Base-by-base conservation (phyloP, 2,888 invertebrate genomes). In the Plemyria rubiginata region DNA sequence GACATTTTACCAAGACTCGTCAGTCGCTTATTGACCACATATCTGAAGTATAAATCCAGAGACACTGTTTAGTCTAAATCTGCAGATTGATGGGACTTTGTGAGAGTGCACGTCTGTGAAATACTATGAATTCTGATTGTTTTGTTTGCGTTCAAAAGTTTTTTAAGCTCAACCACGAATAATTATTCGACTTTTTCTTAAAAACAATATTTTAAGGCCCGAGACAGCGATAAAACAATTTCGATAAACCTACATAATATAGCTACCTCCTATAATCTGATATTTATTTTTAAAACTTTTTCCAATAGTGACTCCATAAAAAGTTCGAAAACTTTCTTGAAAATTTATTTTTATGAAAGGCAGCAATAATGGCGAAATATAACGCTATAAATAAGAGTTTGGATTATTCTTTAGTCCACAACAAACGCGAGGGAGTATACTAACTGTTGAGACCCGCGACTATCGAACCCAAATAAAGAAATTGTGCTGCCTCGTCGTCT, bases 401-500 rank as follows among this genome's bases (percentile, higher is more conserved):
- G 79, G 73, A 76, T 80, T 79, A 75, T 74, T 80, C 73, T 79
- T 76, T 73, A 67, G 68, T 72, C 67, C 71, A 68, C 66, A 77
- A 78, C 72, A 75, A 82, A 75, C 76, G 77, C 73, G 75, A 67
- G 76, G 74, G 71, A 78, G 78, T 71, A 62, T 72, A 74, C 75
- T 73, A 78, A 75, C 70, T 64, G 66, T 77, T 70, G 64, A 68
- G 72, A 78, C 15, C 54, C 62, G 70, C 70, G 72, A 78, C 77
- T 78, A 81, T 80, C 70, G 80, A 77, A 81, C 78, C 78, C 75
- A 80, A 83, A 83, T 85, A 82, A 82, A 85, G 80, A 77, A 79
- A 80, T 81, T 72, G 75, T 76, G 85, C 87, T 78, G 83, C 72
- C 75, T 85, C 86, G 84, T 81, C 85, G 79, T 81, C 76, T 86